A percentile compares a stretch with the other conserved stretches of the same genome.
Conservation (phyloP, 2,888 invertebrate genomes). For the Amorpha juglandis region DNA sequence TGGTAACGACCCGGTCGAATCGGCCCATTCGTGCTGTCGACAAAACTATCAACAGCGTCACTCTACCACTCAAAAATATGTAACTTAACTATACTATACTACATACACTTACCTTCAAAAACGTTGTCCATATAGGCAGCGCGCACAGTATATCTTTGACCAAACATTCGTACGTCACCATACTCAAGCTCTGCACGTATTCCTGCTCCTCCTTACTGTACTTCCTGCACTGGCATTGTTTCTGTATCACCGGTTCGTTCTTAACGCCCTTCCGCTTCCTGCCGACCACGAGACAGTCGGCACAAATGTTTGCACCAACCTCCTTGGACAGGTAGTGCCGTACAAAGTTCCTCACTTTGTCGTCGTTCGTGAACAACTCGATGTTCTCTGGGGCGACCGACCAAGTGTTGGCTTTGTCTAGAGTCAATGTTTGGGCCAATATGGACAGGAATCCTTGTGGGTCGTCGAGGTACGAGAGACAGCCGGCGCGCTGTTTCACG, state of each 20-base stretch:
- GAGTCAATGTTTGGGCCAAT: slow-evolving; percentile 91
- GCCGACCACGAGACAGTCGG: slow-evolving; percentile 51
- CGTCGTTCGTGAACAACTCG: slow-evolving; percentile 90
- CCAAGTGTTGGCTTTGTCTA: slow-evolving; percentile 89
- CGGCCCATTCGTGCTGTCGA: too few relatives aligned
- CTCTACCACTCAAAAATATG: too few relatives aligned
- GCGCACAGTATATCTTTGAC: slow-evolving; percentile 91
- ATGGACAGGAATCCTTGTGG: slow-evolving; percentile 91
- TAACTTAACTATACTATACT: too few relatives aligned
- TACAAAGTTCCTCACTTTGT: slow-evolving; percentile 87
- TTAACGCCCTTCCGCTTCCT: slow-evolving; percentile 51
- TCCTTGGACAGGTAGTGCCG: slow-evolving; percentile 85
- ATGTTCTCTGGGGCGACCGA: slow-evolving; percentile 86
- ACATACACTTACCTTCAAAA: slow-evolving; percentile 84
- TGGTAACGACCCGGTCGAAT: too few relatives aligned
- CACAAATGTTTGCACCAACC: slow-evolving; percentile 44
- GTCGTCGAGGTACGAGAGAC: slow-evolving; percentile 93
- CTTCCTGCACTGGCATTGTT: slow-evolving; percentile 59
- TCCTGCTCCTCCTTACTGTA: slow-evolving; percentile 74
- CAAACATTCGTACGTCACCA: slow-evolving; percentile 91
- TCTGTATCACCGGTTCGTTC: slow-evolving; percentile 50
- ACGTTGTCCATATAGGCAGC: slow-evolving; percentile 88
- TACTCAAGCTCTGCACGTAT: slow-evolving; percentile 85
- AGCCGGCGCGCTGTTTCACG: slow-evolving; percentile 95
- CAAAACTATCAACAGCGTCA: too few relatives aligned